Base-by-base conservation (phyloP, 2,113 vertebrate species). In the Peucedramus taeniatus region DNA sequence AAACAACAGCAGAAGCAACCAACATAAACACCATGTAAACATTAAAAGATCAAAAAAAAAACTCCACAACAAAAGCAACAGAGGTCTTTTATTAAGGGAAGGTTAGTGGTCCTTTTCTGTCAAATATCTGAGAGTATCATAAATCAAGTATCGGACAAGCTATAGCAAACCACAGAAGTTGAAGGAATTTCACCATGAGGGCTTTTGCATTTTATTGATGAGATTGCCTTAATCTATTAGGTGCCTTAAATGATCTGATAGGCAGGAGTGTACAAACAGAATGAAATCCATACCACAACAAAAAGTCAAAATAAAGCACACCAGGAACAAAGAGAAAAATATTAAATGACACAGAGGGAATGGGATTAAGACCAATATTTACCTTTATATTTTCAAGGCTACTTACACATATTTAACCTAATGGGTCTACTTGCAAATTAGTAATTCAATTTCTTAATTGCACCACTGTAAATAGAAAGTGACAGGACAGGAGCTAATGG, bases 121-220 rank as follows among this genome's bases (percentile, higher is more conserved):
- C 61, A 96, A 78, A 65, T 65, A 94, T 56, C 76, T 71, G 53
- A 79, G 93, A 94, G 64, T 21, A 91, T 86, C 57, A 69, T 50
- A 37, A 65, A 83, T 87, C 90, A 93, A 92, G 22, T 39, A 75
- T 13, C 68, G 88, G 88, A 81, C 56, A 86, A 86, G 63, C n/a
- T 45, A 10, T 0, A n/a, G 47, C 54, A 90, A 93, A 83, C 54
- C 77, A 50, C 11, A 40, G 15, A 79, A 83, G 80, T 28, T 80
- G 84, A 74, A 71, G 79, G n/a, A 89, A 90, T 72, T 68, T 93
- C 80, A 84, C 50, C 54, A n/a, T 13, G 27, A 44, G 39, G 37
- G 35, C 22, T 95, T 69, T 57, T 35, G 44, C 35, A 60, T 85
- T 90, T 54, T 92, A 64, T 66, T 68, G 51, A 72, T 74, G 76